phyloP scores from a whole-genome alignment of 2,113 vertebrate species.

The Xenopus laevis region DNA sequence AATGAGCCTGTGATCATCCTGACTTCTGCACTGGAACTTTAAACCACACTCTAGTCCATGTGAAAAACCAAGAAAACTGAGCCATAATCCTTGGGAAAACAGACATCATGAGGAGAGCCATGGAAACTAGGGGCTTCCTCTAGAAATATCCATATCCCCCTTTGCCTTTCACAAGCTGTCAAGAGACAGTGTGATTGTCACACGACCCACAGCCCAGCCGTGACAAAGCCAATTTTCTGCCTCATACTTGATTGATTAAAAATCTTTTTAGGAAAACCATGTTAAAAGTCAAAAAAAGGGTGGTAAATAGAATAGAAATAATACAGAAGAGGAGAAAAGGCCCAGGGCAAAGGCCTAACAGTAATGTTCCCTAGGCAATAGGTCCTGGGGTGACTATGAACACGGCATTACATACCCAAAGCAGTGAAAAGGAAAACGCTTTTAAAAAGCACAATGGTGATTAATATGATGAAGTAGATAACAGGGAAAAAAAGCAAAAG shows the following conservation, averaged over 20 bases:
- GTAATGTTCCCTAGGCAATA: conserved; percentile 65
- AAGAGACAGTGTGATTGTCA: conserved; percentile 84
- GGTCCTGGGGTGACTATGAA: conserved; percentile 60
- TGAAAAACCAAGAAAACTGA: conserved; percentile 73
- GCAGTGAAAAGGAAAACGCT: conserved; percentile 73
- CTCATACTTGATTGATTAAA: conserved; percentile 99
- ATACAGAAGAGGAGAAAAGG: conserved; percentile 60
- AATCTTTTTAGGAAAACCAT: conserved; percentile 99
- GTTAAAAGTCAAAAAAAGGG: conserved; percentile 81
- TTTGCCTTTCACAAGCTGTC: conserved; percentile 94
- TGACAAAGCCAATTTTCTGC: conserved; percentile 99
- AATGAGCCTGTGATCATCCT: too few relatives aligned
- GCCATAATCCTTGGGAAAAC: conserved; percentile 76
- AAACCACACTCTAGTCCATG: conserved; percentile 51
- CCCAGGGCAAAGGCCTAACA: conserved; percentile 58
- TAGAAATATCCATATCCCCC: conserved; percentile 81
- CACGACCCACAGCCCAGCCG: conserved; percentile 86
- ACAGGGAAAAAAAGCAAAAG: conserved; percentile 44
- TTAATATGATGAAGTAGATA: conserved; percentile 69
- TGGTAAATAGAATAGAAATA: conserved; percentile 53
- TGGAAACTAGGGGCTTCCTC: conserved; percentile 89
- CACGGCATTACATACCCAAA: conserved; percentile 59
- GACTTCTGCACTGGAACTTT: too few relatives aligned
- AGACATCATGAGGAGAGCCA: conserved; percentile 83
- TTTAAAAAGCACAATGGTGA: conserved; percentile 78